Percentiles rank a stretch among this genome's conserved stretches.
Conservation (phyloP, 92 coral and sea anemone species). For the Metridium senile region DNA sequence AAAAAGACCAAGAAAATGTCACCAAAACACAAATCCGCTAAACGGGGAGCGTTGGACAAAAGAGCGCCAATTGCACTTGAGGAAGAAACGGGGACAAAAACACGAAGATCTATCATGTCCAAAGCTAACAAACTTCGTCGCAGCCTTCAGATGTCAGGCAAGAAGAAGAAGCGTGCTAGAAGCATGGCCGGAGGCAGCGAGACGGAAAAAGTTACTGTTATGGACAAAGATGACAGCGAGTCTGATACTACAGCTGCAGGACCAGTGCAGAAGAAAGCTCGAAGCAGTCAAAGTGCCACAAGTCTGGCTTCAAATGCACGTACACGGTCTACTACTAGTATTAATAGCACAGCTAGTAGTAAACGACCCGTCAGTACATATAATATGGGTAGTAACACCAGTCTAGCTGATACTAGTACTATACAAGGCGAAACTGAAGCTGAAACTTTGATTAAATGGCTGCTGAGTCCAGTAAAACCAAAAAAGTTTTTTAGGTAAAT, state of each 20-base stretch:
- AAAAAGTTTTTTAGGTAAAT: constrained; percentile 92
- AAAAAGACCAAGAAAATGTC: constrained; percentile 37
- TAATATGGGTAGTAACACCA: constrained; percentile 42
- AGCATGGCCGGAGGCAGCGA: constrained; percentile 38
- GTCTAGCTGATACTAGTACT: constrained; percentile 32
- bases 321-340: constrained; percentile 8
- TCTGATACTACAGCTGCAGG: constrained; percentile 16
- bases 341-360: background rate
- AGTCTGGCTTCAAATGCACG: constrained; percentile 7
- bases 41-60: constrained; percentile 5
- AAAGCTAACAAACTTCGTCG: constrained; percentile 79
- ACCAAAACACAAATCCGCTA: constrained; percentile 15
- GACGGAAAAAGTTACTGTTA: constrained; percentile 20
- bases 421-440: constrained; percentile 72
- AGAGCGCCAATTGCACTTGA: constrained; percentile 8
- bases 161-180: constrained; percentile 61
- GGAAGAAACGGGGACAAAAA: constrained; percentile 18
- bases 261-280: constrained; percentile 31
- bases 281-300: constrained; percentile 23
- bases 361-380: constrained; percentile 52
- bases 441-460: constrained; percentile 80
- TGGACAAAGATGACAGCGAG: constrained; percentile 33
- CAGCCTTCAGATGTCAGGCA: constrained; percentile 72
- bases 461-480: constrained; percentile 91
- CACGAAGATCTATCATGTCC: constrained; percentile 33